Percentiles rank a stretch among this genome's conserved stretches.
phyloP scores from a whole-genome alignment of 2,888 invertebrate genomes.

The Cerceris ruficornis region DNA sequence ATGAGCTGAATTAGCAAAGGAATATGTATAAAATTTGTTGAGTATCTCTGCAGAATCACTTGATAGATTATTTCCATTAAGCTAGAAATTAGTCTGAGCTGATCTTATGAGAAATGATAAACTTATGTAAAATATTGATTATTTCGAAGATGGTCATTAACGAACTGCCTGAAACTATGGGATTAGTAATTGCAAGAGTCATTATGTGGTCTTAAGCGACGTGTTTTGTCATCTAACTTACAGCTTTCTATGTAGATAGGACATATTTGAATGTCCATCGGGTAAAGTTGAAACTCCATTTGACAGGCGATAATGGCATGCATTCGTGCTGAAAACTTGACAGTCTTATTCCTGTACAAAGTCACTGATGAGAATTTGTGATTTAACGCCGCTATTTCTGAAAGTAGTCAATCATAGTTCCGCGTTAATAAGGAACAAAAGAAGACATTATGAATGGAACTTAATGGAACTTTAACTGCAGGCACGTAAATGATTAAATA shows the following conservation, averaged over 20 bases:
- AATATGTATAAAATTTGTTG: no score
- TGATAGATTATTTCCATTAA: no score
- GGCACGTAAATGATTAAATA: no score
- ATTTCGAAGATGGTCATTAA: no score
- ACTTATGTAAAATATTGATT: no score
- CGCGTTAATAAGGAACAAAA: neutral
- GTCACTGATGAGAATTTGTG: slow-evolving; percentile 92
- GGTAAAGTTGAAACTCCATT: slow-evolving; percentile 93
- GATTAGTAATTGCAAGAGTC: neutral
- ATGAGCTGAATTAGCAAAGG: no score
- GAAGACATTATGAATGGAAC: neutral
- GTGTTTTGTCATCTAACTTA: slow-evolving; percentile 82
- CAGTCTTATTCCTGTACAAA: slow-evolving; percentile 90
- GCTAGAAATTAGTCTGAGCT: no score
- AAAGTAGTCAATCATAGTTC: slow-evolving; percentile 60
- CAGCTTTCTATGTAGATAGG: slow-evolving; percentile 93
- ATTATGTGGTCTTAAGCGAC: neutral
- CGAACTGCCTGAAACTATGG: neutral
- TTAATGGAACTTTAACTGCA: no score
- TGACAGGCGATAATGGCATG: slow-evolving; percentile 93
- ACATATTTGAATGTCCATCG: slow-evolving; percentile 93
- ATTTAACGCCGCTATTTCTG: slow-evolving; percentile 91
- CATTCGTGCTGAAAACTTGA: slow-evolving; percentile 91
- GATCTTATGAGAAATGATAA: no score
- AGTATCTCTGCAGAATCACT: no score